These are phyloP conservation scores for Ailurus styani DNA, from an alignment of 2,113 vertebrate genomes.

Conservation along the genomic window DNA sequence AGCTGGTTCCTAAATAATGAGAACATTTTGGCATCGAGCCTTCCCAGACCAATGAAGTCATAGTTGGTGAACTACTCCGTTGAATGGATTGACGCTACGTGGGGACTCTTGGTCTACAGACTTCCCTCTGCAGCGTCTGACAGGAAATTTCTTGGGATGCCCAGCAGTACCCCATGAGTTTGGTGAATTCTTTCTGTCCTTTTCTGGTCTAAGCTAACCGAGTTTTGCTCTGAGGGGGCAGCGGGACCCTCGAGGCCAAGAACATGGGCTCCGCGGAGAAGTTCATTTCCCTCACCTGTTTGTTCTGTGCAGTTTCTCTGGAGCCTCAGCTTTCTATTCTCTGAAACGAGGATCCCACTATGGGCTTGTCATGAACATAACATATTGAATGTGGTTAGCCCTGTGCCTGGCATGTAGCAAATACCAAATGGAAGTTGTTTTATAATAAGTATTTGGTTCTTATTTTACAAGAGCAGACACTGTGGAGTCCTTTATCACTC, in stretches of 20 bases:
- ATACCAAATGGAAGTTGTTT: conserved; percentile 12
- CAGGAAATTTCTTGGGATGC: not conserved
- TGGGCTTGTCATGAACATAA: not conserved
- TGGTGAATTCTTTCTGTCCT: not conserved
- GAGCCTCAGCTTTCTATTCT: not conserved
- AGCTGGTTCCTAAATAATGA: not conserved
- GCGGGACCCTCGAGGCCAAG: not conserved
- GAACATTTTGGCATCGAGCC: not conserved
- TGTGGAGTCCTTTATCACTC: conserved; percentile 59
- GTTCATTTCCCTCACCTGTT: not conserved
- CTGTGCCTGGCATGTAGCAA: not conserved
- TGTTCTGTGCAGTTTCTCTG: not conserved
- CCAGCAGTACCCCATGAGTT: not conserved
- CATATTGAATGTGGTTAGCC: not conserved
- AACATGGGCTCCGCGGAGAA: rapidly evolving
- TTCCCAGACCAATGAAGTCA: not conserved
- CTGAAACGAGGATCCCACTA: not conserved
- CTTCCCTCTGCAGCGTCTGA: not conserved
- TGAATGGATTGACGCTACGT: not conserved
- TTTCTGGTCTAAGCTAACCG: not conserved
- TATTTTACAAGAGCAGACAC: conserved; percentile 51
- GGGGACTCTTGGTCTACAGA: not conserved
- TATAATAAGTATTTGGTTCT: not conserved
- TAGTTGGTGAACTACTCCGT: not conserved
- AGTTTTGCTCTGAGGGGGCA: not conserved